Base-by-base conservation (phyloP, 2,113 vertebrate genomes). In the Labeo catla region DNA sequence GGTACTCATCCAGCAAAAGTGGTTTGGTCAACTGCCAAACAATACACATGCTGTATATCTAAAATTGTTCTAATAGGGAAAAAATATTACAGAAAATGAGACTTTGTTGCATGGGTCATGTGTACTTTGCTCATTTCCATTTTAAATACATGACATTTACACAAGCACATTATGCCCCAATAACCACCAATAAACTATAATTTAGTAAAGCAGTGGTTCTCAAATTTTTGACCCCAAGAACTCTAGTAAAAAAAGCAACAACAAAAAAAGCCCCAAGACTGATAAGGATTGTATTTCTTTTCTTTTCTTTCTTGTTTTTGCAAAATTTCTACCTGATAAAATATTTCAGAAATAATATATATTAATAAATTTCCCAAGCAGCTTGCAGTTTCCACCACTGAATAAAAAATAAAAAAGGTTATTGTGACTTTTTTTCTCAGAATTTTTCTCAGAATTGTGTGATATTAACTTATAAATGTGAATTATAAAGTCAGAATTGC, bases 1-100 rank as follows among this genome's bases (percentile, higher is more conserved):
- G 45, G 45, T 76, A 52, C 68, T 45, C 47, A 82, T 82, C 43
- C 61, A 54, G 65, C 28, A 83, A 57, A 76, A 52, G 47, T 76
- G 74, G 13, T 57, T 47, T 16, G 47, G 63, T 52, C 34, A 2
- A 61, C 16, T 76, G n/a, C 43, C 23, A 19, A 34, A 34, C 28
- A 21, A 54, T 21, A 52, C 0, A 61, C 39, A 70, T 9, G 19
- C 16, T 2, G 2, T 21, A 28, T 13, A 50, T 45, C 10, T 21
- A 21, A 34, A 36, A 21, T 36, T 15, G 1, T 52, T 50, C 11
- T 52, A 2, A 74, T 74, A 21, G 11, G 45, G 19, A n/a, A 59
- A 43, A 73, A 23, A 52, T 4, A 45, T 43, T 83, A 73, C 6
- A 54, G 66, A 57, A 57, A 83, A 83, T 39, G 52, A 8, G 39